Conservation (phyloP, 2,113 vertebrate genomes). For the Ptilonorhynchus violaceus region DNA sequence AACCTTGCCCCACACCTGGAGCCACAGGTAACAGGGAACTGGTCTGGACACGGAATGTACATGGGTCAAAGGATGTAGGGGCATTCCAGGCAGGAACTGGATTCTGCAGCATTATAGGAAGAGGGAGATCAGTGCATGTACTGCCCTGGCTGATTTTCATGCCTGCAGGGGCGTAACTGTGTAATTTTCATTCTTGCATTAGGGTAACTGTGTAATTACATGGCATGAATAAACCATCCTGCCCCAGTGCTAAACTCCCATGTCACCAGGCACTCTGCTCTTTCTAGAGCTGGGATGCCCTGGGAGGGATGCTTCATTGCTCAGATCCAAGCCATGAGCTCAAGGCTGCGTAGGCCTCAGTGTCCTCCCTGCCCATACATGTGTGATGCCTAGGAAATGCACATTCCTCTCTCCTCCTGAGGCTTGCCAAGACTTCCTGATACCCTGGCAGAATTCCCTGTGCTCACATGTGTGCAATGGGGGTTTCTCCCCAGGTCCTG, state of each 20-base stretch:
- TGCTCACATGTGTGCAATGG: not conserved
- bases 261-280: not conserved
- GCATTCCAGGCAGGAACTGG: not conserved
- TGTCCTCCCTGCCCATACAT: not conserved
- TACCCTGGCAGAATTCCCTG: not conserved
- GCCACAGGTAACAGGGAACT: conserved; percentile 34
- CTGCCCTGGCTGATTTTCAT: not conserved
- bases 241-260: not conserved
- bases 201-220: not conserved
- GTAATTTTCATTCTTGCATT: not conserved
- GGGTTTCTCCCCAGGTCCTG: conserved; percentile 63
- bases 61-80: not conserved
- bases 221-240: not conserved
- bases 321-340: not conserved
- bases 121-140: not conserved
- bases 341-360: not conserved
- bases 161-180: not conserved
- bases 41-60: not conserved
- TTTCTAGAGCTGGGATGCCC: not conserved
- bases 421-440: not conserved
- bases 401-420: not conserved
- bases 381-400: not conserved
- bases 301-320: not conserved
- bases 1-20: conserved; percentile 72
- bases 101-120: not conserved